These are phyloP conservation scores for Echiichthys vipera DNA, from an alignment of 2,797 vertebrate genomes.

Conservation along the genomic window DNA sequence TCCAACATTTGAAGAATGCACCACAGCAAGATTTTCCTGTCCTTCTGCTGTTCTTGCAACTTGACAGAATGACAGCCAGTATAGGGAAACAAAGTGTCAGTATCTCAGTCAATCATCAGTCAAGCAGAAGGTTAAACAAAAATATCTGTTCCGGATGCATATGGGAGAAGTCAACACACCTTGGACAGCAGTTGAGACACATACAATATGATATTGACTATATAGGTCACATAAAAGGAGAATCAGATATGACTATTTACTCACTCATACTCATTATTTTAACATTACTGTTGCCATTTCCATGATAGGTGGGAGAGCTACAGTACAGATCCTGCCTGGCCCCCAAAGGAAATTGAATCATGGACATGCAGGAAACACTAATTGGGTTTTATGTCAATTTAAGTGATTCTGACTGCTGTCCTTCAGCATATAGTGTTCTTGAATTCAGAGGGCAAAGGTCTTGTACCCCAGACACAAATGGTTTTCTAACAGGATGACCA, in stretches of 20 bases:
- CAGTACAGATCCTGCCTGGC: constrained; percentile 37
- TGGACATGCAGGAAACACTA: constrained; percentile 69
- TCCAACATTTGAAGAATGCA: constrained; percentile 53
- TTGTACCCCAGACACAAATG: constrained; percentile 59
- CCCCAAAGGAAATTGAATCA: constrained; percentile 70
- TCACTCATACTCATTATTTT: constrained; percentile 17
- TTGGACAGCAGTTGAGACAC: constrained; percentile 41
- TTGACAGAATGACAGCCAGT: constrained; percentile 71
- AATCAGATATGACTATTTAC: constrained; percentile 19
- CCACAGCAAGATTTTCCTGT: constrained; percentile 25
- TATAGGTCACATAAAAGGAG: background rate
- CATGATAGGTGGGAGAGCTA: constrained; percentile 24
- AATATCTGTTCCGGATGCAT: constrained; percentile 43
- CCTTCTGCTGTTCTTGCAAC: constrained; percentile 45
- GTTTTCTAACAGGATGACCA: constrained; percentile 69
- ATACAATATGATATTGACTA: constrained; percentile 28
- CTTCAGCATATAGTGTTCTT: constrained; percentile 69
- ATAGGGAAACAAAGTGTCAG: constrained; percentile 59
- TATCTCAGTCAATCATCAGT: no score
- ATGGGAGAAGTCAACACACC: constrained; percentile 34
- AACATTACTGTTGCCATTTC: constrained; percentile 25
- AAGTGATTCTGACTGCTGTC: constrained; percentile 67
- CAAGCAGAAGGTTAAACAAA: constrained; percentile 69
- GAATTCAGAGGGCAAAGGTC: constrained; percentile 52
- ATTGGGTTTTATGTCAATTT: constrained; percentile 76